A percentile compares a stretch with the other conserved stretches of the same genome.
Evolutionary conservation across 2,888 invertebrate genomes (phyloP).

Genomic region (Acanthosepion esculentum): DNA sequence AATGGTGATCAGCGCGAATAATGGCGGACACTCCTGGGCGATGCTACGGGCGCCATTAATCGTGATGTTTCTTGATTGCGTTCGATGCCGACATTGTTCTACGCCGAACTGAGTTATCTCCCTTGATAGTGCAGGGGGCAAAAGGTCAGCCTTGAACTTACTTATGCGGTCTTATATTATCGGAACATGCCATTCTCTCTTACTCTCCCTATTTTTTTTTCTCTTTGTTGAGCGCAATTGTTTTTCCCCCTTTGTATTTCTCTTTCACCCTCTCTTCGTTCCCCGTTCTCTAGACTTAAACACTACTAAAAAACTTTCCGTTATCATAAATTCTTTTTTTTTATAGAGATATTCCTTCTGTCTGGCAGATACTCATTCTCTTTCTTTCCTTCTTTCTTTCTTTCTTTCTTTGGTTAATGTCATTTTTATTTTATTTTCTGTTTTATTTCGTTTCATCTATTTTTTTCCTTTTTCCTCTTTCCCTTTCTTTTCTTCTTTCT

Average conservation of each 20-base stretch:
- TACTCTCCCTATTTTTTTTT: too few relatives aligned
- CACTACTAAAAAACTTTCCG: too few relatives aligned
- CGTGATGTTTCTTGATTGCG: not conserved
- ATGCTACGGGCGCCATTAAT: not conserved
- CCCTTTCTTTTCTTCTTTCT: not conserved
- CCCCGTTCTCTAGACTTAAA: too few relatives aligned
- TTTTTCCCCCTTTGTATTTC: not conserved
- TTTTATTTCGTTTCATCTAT: too few relatives aligned
- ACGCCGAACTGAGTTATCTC: not conserved
- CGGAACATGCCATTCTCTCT: not conserved
- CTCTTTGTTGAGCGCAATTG: too few relatives aligned
- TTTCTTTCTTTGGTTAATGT: too few relatives aligned
- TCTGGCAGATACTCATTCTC: too few relatives aligned
- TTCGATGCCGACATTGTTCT: not conserved
- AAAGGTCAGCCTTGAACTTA: not conserved
- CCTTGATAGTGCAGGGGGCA: not conserved
- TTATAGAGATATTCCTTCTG: too few relatives aligned
- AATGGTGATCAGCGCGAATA: not conserved
- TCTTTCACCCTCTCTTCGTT: not conserved
- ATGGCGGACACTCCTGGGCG: not conserved
- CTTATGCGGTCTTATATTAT: not conserved
- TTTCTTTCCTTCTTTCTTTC: too few relatives aligned
- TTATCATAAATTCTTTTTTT: too few relatives aligned
- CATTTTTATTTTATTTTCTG: too few relatives aligned
- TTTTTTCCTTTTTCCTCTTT: not conserved